Conservation (phyloP, 2,888 invertebrate species). For the Acrocera orbiculus region DNA sequence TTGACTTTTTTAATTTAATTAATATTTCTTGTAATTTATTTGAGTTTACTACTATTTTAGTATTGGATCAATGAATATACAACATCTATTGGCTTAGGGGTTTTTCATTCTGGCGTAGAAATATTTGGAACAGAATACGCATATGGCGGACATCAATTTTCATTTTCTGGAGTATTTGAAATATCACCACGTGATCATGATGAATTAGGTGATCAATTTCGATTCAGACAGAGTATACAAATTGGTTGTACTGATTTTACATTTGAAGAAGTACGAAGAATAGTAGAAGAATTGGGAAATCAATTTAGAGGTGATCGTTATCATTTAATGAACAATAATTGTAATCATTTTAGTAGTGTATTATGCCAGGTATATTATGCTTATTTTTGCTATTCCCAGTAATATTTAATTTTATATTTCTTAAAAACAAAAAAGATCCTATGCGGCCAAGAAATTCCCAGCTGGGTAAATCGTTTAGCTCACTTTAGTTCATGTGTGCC, state of each 20-base stretch:
- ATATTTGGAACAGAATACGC: slow-evolving; percentile 66
- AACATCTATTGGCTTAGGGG: slow-evolving; percentile 88
- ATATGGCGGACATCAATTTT: slow-evolving; percentile 80
- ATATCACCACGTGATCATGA: slow-evolving; percentile 87
- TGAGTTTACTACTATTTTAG: slow-evolving; percentile 29
- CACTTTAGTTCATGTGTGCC: slow-evolving; percentile 97
- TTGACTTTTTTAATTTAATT: neutral
- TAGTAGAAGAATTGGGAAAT: slow-evolving; percentile 82
- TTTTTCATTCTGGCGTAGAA: slow-evolving; percentile 95
- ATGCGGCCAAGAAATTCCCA: slow-evolving; percentile 88
- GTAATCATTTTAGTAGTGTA: slow-evolving; percentile 93
- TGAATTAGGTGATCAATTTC: slow-evolving; percentile 94
- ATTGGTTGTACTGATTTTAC: slow-evolving; percentile 96
- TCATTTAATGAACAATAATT: slow-evolving; percentile 97
- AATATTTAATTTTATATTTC: neutral
- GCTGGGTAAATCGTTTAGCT: slow-evolving; percentile 96
- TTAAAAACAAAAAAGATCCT: slow-evolving; percentile 49
- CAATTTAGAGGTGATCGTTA: slow-evolving; percentile 96
- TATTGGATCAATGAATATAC: slow-evolving; percentile 97
- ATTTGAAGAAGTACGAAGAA: slow-evolving; percentile 78
- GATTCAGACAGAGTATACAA: slow-evolving; percentile 82
- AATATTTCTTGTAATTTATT: neutral
- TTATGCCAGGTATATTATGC: slow-evolving; percentile 55
- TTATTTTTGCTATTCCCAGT: neutral
- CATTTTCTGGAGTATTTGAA: slow-evolving; percentile 95